Conservation (phyloP, 1,140 invertebrate species). For the Pantala flavescens region DNA sequence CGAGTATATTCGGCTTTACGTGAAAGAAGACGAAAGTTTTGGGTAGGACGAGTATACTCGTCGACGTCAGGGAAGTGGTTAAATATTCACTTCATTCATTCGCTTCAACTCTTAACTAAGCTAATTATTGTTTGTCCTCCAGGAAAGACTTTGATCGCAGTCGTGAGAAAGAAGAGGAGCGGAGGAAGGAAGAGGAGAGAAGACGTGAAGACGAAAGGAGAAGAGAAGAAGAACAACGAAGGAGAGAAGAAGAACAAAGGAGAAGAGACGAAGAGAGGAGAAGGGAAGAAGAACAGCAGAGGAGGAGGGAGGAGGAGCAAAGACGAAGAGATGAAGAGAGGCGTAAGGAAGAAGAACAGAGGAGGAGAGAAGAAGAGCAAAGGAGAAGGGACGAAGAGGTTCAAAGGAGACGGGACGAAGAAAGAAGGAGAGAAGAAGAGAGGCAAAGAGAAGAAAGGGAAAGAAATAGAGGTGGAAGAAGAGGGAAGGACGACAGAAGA, state of each 20-base stretch:
- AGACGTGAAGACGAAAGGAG: neutral
- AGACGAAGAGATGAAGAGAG: constrained; percentile 18
- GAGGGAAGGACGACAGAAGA: neutral
- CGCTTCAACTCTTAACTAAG: no score
- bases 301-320: neutral
- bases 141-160: constrained; percentile 18
- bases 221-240: constrained; percentile 16
- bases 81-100: no score
- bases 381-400: neutral
- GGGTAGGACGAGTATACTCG: no score
- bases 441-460: constrained; percentile 15
- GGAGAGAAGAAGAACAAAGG: constrained; percentile 14
- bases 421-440: constrained; percentile 16
- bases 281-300: neutral
- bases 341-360: constrained; percentile 8
- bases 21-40: no score
- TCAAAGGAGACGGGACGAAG: constrained; percentile 16
- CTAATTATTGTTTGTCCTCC: neutral
- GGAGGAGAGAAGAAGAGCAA: constrained; percentile 10
- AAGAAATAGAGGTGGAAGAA: constrained; percentile 18
- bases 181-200: neutral
- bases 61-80: no score
- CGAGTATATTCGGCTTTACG: no score
- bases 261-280: neutral
- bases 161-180: constrained; percentile 20